Evolutionary conservation across 2,113 vertebrate species (phyloP).

Genomic region (Leucosticte australis): DNA sequence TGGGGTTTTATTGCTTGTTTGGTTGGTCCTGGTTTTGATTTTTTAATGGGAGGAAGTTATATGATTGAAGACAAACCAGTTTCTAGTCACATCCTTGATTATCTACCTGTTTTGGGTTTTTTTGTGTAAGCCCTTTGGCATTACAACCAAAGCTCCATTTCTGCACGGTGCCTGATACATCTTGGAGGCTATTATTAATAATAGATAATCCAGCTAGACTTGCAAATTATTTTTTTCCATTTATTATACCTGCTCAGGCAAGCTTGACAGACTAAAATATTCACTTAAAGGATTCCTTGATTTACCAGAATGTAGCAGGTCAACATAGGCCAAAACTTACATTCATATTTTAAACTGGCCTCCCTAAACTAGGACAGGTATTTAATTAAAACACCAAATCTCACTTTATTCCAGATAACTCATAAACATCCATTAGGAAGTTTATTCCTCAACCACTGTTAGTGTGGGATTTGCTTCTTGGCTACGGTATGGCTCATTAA

Average conservation of each 20-base stretch:
- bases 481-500: background rate
- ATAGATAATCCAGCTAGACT: slow-evolving; percentile 22
- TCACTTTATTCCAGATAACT: background rate
- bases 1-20: background rate
- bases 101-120: background rate
- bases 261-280: slow-evolving; percentile 6
- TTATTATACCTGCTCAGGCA: background rate
- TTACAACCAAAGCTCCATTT: background rate
- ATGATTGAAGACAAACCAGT: background rate
- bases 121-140: background rate
- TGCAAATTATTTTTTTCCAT: background rate
- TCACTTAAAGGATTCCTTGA: background rate
- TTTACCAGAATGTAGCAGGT: background rate
- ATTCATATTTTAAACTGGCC: background rate
- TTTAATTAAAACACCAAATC: slow-evolving; percentile 10
- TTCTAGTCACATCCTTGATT: background rate
- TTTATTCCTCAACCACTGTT: background rate
- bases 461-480: background rate
- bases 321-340: background rate
- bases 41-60: background rate
- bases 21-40: background rate
- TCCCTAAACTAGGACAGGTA: background rate
- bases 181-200: slow-evolving; percentile 35
- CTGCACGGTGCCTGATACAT: background rate
- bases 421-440: background rate